phyloP scores from a whole-genome alignment of 2,888 invertebrate species.

The Trilocha varians region DNA sequence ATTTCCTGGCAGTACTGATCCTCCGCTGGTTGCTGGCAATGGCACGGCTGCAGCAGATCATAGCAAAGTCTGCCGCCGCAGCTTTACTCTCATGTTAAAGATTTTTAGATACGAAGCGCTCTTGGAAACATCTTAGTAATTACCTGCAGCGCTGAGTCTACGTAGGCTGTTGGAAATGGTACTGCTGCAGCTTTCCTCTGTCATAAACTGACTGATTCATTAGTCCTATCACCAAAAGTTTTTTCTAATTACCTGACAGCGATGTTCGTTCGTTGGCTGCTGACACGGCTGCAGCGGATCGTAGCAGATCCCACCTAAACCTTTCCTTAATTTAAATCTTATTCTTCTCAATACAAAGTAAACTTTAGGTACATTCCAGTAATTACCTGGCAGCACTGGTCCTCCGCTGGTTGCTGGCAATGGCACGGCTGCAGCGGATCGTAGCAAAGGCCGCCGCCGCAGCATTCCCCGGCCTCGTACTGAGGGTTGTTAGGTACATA shows the following conservation, averaged over 20 bases:
- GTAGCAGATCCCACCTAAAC: constrained; percentile 54
- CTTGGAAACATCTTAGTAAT: too few species aligned
- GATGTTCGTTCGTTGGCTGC: constrained; percentile 41
- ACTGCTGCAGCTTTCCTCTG: too few species aligned
- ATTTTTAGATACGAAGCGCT: constrained; percentile 79
- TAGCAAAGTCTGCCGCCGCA: constrained; percentile 49
- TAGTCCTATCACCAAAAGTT: too few species aligned
- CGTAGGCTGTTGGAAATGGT: too few species aligned
- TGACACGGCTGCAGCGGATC: constrained; percentile 58
- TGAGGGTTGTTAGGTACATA: constrained; percentile 80
- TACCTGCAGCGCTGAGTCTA: too few species aligned
- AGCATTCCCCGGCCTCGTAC: constrained; percentile 69
- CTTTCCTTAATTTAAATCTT: too few species aligned
- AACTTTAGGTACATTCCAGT: not conserved
- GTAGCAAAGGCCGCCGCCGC: constrained; percentile 50
- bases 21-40: constrained; percentile 49
- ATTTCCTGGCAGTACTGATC: constrained; percentile 53
- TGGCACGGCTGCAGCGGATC: constrained; percentile 59
- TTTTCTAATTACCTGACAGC: constrained; percentile 52
- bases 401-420: constrained; percentile 47
- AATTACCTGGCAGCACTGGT: constrained; percentile 53
- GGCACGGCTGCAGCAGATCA: constrained; percentile 59
- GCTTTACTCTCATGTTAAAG: constrained; percentile 74
- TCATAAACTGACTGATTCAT: too few species aligned
- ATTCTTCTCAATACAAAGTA: too few species aligned